Percentiles rank a stretch among this genome's conserved stretches.
Conservation (phyloP, 1,140 invertebrate species). For the Heterodera schachtii region DNA sequence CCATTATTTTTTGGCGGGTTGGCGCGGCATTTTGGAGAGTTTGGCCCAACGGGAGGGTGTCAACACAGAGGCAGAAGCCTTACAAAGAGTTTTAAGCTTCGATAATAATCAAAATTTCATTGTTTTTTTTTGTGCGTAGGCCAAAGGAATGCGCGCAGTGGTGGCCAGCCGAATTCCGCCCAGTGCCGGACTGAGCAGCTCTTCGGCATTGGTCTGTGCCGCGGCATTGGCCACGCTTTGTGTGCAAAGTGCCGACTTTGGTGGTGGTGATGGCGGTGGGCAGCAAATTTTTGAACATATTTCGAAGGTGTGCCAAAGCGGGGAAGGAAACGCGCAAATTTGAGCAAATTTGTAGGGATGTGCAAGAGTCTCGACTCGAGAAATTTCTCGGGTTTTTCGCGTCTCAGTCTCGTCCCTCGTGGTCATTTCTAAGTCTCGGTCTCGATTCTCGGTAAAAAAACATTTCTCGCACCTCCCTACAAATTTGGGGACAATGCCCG, state of each 20-base stretch:
- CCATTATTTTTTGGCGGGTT: conserved; percentile 90
- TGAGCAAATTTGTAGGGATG: too few relatives aligned
- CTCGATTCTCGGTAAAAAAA: too few relatives aligned
- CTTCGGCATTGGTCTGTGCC: conserved; percentile 91
- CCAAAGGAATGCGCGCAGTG: conserved; percentile 74
- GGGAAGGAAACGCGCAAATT: too few relatives aligned
- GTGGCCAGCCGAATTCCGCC: conserved; percentile 85
- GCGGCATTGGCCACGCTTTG: conserved; percentile 81
- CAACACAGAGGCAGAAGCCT: conserved; percentile 29
- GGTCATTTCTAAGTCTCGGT: too few relatives aligned
- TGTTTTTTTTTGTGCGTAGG: too few relatives aligned
- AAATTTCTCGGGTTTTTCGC: too few relatives aligned
- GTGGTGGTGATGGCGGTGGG: too few relatives aligned
- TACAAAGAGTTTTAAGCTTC: conserved; percentile 23
- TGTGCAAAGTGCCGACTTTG: conserved; percentile 70
- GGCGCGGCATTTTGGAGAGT: conserved; percentile 78
- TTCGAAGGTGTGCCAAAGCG: conserved; percentile 15
- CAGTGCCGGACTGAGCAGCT: conserved; percentile 86
- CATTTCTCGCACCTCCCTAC: too few relatives aligned
- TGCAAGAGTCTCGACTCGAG: too few relatives aligned
- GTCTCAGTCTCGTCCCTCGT: too few relatives aligned
- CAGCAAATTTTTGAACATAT: conserved; percentile 10
- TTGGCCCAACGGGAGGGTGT: conserved; percentile 64
- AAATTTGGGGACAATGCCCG: too few relatives aligned
- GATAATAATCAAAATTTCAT: too few relatives aligned